Evolutionary conservation across 2,797 vertebrate genomes (phyloP).

Genomic region (Nyctibius grandis): DNA sequence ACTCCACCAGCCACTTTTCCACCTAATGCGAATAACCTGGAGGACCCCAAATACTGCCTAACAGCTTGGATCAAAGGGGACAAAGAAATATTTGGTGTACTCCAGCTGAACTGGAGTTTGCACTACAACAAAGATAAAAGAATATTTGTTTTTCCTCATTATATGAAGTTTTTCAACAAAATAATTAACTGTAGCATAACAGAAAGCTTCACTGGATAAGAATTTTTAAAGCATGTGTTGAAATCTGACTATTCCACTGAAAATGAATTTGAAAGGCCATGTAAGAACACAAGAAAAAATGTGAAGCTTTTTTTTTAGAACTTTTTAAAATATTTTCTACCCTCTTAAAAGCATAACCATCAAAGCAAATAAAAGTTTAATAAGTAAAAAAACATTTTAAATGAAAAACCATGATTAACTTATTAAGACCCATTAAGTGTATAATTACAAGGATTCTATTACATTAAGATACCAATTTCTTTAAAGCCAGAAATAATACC

Average conservation of each 20-base stretch:
- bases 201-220: not conserved
- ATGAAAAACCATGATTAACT: constrained; percentile 82
- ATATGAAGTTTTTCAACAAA: constrained; percentile 39
- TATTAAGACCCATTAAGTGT: constrained; percentile 82
- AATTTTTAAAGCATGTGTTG: constrained; percentile 3
- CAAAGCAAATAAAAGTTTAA: constrained; percentile 78
- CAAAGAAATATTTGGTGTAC: not conserved
- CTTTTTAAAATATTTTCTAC: constrained; percentile 33
- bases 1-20: not conserved
- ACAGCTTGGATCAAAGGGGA: constrained; percentile 46
- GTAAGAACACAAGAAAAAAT: not conserved
- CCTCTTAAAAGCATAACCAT: constrained; percentile 60
- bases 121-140: constrained; percentile 18
- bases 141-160: constrained; percentile 39
- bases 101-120: constrained; percentile 16
- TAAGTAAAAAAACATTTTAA: constrained; percentile 75
- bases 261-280: constrained; percentile 35
- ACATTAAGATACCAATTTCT: constrained; percentile 82
- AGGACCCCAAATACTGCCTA: constrained; percentile 21
- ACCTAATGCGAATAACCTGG: constrained; percentile 38
- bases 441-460: constrained; percentile 84
- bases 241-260: constrained; percentile 24
- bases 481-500: constrained; percentile 84
- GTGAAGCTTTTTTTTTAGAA: constrained; percentile 17
- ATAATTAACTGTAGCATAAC: constrained; percentile 45